phyloP scores from a whole-genome alignment of 2,113 vertebrate genomes.

The Larimichthys polyactis region DNA sequence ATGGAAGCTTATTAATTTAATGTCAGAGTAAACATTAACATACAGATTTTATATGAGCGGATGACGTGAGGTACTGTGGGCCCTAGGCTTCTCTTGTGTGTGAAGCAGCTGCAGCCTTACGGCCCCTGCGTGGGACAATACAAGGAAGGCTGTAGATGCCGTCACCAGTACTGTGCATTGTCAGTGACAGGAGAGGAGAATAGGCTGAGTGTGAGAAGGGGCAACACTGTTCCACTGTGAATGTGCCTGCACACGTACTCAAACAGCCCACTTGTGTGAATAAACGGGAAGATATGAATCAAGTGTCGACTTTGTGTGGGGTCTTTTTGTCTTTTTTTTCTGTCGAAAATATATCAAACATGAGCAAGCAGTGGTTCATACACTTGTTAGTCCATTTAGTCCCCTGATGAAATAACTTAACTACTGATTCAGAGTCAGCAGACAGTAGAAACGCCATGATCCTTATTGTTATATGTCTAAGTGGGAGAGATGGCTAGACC shows the following conservation, averaged over 20 bases:
- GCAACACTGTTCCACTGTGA: slow-evolving; percentile 60
- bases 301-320: slow-evolving; percentile 29
- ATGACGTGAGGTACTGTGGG: background rate
- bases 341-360: slow-evolving; percentile 36
- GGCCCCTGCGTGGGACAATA: slow-evolving; percentile 73
- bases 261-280: slow-evolving; percentile 70
- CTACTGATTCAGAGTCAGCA: slow-evolving; percentile 39
- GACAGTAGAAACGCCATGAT: slow-evolving; percentile 32
- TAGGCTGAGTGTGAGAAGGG: slow-evolving; percentile 60
- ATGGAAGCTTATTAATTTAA: background rate
- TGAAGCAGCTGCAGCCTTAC: slow-evolving; percentile 55
- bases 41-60: slow-evolving; percentile 8
- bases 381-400: slow-evolving; percentile 14
- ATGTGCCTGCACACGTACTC: slow-evolving; percentile 58
- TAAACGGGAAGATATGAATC: slow-evolving; percentile 71
- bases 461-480: slow-evolving; percentile 15
- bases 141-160: slow-evolving; percentile 77
- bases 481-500: slow-evolving; percentile 32
- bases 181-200: slow-evolving; percentile 66
- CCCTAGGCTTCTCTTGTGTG: slow-evolving; percentile 6
- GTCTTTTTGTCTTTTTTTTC: slow-evolving; percentile 33
- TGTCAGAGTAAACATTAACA: background rate
- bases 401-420: background rate
- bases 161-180: slow-evolving; percentile 75
- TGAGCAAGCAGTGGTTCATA: slow-evolving; percentile 38